Base-by-base conservation (phyloP, 2,888 invertebrate species). In the Volucella zonaria region DNA sequence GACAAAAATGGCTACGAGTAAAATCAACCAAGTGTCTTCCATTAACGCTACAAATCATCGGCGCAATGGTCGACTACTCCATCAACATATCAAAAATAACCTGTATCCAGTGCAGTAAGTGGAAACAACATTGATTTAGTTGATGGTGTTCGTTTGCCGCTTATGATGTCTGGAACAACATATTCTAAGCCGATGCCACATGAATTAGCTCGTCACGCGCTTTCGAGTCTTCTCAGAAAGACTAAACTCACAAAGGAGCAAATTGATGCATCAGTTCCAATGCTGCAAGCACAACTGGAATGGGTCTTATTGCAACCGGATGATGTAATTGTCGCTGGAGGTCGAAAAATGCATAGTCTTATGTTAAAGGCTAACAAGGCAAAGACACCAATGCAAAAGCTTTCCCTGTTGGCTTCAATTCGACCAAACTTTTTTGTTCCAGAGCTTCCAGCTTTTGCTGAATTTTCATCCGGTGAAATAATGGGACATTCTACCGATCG, bases 401-500 rank as follows among this genome's bases (percentile, higher is more conserved):
- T 99, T 18, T 93, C 94, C 18, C 93, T 98, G 38, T 90, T 98
- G 10, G 93, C 96, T 1, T 93, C 95, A 43, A 93, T 98, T 68
- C 92, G 97, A 74, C 96, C 96, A 0, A 93, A 93, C 87, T 95
- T 93, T 92, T 94, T 97, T 88, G 92, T 94, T 9, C 97, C 97
- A 1, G 97, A 97, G 96, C 92, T 99, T 70, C 99, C 99, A 38
- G 97, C 97, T 2, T 98, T 99, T 3, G 96, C 99, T 0, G 99
- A 99, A 93, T 99, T 99, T 93, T 98, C 99, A 0, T 97, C 98
- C 0, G 97, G 97, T 10, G 99, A 99, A 93, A 97, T 97, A 0
- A 99, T 99, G 99, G 99, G 99, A 1, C 98, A 99, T 93, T 98
- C 98, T 62, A 98, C 97, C 2, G 99, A 99, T 93, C 94, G 99